A percentile compares a stretch with the other conserved stretches of the same genome.
These are phyloP conservation scores for Liasis olivaceus DNA, from an alignment of 2,797 vertebrate genomes.

Conservation along the genomic window DNA sequence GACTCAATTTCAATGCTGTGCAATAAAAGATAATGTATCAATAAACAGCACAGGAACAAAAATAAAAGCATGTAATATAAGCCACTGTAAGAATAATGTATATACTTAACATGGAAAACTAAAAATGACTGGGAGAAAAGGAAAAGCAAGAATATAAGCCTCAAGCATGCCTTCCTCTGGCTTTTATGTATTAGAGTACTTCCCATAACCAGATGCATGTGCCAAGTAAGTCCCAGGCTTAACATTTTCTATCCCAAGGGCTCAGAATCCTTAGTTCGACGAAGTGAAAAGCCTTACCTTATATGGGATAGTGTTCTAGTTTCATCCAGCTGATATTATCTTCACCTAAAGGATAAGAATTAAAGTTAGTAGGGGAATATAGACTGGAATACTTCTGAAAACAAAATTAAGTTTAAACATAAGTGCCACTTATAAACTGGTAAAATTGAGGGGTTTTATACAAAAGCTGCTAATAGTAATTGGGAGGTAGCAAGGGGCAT, in stretches of 20 bases:
- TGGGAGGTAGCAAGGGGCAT: constrained; percentile 66
- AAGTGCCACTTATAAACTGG: constrained; percentile 66
- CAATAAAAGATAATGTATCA: neutral
- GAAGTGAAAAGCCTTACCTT: constrained; percentile 65
- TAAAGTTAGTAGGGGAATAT: constrained; percentile 66
- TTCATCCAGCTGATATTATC: constrained; percentile 77
- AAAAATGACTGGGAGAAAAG: neutral
- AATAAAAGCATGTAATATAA: neutral
- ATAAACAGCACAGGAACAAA: neutral
- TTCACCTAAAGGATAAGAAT: constrained; percentile 80
- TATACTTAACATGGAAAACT: neutral
- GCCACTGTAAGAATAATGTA: neutral
- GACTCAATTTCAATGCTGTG: too few relatives aligned
- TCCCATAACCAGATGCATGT: neutral
- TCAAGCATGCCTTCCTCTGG: neutral
- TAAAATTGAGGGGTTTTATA: constrained; percentile 66
- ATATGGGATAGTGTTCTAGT: constrained; percentile 49
- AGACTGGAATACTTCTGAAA: constrained; percentile 56
- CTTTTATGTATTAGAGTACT: neutral
- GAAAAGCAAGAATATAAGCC: neutral
- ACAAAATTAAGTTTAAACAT: constrained; percentile 66
- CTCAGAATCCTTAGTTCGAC: neutral
- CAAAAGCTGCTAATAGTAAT: constrained; percentile 60
- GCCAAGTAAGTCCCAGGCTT: neutral
- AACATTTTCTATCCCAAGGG: neutral